Evolutionary conservation across 2,797 vertebrate genomes (phyloP).

Genomic region (Acipenser transmontanus): DNA sequence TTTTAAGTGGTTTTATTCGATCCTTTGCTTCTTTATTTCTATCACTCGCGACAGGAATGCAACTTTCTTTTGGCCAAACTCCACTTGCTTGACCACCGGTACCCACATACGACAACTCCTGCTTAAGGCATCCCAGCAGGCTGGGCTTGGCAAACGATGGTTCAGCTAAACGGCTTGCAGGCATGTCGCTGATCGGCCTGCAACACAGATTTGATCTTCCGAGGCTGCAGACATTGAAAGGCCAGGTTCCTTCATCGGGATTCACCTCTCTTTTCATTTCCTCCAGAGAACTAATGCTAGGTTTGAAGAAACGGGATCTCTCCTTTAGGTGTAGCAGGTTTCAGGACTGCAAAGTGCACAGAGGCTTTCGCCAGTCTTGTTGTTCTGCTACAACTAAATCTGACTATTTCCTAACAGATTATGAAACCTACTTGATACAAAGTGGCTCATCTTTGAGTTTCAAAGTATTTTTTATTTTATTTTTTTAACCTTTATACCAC

Average conservation of each 20-base stretch:
- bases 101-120: not conserved
- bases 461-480: not conserved
- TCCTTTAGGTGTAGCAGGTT: slow-evolving; percentile 18
- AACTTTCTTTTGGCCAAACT: slow-evolving; percentile 1
- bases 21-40: not conserved
- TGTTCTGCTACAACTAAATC: too few relatives aligned
- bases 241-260: not conserved
- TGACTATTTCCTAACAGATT: too few relatives aligned
- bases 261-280: slow-evolving; percentile 13
- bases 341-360: not conserved
- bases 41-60: not conserved
- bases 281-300: slow-evolving; percentile 17
- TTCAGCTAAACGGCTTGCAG: not conserved
- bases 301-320: slow-evolving; percentile 2
- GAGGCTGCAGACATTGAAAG: not conserved
- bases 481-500: too few relatives aligned
- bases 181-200: not conserved
- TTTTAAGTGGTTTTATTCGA: not conserved
- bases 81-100: not conserved
- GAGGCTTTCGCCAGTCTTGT: not conserved
- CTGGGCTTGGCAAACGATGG: not conserved
- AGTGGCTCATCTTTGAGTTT: not conserved
- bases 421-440: too few relatives aligned
- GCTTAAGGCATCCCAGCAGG: not conserved
- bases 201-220: not conserved